These are phyloP conservation scores for Leptobrachium leishanense DNA, from an alignment of 2,113 vertebrate genomes.

Conservation along the genomic window DNA sequence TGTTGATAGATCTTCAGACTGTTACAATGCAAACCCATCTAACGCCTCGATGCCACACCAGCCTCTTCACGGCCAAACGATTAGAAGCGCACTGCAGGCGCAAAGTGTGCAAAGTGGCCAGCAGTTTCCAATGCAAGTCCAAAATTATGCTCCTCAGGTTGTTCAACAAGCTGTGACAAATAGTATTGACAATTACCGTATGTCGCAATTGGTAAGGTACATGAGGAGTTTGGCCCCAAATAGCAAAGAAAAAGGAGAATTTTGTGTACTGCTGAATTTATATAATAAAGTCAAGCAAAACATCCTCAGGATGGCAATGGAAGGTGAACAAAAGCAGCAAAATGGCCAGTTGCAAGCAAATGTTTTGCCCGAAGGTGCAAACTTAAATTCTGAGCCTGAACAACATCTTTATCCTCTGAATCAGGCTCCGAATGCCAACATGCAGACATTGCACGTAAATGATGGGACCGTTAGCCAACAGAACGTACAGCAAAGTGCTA, in stretches of 20 bases:
- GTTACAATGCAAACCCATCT: not conserved
- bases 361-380: not conserved
- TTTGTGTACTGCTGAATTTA: not conserved
- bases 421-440: not conserved
- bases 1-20: not conserved
- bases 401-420: not conserved
- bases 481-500: not conserved
- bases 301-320: not conserved
- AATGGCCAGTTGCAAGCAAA: not conserved
- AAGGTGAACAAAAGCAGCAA: not conserved
- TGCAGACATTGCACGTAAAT: not conserved
- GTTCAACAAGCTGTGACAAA: not conserved
- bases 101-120: not conserved
- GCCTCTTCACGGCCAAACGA: not conserved
- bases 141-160: too few relatives aligned
- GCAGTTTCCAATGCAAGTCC: not conserved
- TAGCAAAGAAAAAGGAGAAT: too few relatives aligned
- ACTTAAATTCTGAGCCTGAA: not conserved
- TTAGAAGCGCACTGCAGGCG: not conserved
- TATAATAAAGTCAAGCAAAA: slow-evolving; percentile 1
- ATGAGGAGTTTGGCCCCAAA: not conserved
- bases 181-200: not conserved
- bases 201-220: not conserved
- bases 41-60: not conserved
- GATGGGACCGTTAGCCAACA: not conserved